Percentiles rank a stretch among this genome's conserved stretches.
phyloP scores from a whole-genome alignment of 2,113 vertebrate genomes.

The Benitochromis conjunctus region DNA sequence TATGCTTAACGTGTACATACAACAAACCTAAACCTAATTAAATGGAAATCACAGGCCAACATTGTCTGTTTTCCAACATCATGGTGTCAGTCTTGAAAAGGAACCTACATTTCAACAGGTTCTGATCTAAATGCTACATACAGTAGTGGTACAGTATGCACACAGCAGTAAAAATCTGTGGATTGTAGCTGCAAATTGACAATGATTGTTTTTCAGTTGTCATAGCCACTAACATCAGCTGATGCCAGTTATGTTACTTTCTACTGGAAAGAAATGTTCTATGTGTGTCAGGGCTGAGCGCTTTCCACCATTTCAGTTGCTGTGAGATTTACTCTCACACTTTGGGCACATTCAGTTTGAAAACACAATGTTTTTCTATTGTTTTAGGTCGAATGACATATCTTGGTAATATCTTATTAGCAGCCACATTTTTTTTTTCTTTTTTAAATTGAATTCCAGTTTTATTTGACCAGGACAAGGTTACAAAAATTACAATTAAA shows the following conservation, averaged over 20 bases:
- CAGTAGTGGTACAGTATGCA: not conserved
- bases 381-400: not conserved
- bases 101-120: not conserved
- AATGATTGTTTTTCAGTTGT: not conserved
- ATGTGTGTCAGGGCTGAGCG: accelerated
- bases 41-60: not conserved
- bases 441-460: accelerated
- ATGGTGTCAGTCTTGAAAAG: not conserved
- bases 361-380: accelerated
- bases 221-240: not conserved
- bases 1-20: not conserved
- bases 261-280: not conserved
- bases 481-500: no score
- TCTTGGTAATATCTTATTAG: not conserved
- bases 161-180: not conserved
- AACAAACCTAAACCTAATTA: not conserved
- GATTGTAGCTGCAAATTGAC: not conserved
- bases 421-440: not conserved
- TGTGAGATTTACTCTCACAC: not conserved
- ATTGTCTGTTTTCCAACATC: not conserved
- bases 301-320: accelerated
- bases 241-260: accelerated
- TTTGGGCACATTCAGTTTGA: not conserved
- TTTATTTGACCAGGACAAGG: not conserved
- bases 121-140: not conserved